Evolutionary conservation across 2,797 vertebrate species (phyloP), one percentile per base, ranked within the genome.

Genomic region (Ispidina picta): DNA sequence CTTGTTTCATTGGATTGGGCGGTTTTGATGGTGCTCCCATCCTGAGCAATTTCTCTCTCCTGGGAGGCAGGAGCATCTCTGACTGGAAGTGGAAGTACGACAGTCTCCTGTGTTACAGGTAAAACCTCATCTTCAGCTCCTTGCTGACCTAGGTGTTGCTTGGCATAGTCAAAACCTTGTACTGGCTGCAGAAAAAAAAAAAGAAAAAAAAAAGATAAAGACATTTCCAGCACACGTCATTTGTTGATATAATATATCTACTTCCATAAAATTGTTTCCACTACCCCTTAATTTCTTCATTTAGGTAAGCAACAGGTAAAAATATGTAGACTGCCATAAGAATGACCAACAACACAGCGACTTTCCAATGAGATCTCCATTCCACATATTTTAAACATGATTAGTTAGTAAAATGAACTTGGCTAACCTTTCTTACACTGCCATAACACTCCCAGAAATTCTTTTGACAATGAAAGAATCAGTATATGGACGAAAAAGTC

Each of bases 101-200:
- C 98, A 1, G 99, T 99, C 93, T 99, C 99, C 96, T 99, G 98
- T 69, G 98, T 99, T 86, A 98, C 98, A 19, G 98, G 98, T 75
- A 99, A 97, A 78, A 98, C 98, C 89, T 99, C 99, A 86, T 99
- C 99, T 41, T 99, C 99, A 1, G 98, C 98, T 66, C 99, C 98
- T 97, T 99, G 99, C 95, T 99, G 99, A 83, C 99, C 99, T 95
- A 99, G 97, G 95, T 99, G 99, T 89, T 99, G 99, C 96, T 99
- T 99, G 92, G 99, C 99, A 74, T 99, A 99, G 97, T 99, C 99
- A 92, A 99, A 99, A 33, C 99, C 99, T 98, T 99, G 99, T 43
- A 99, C 99, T 26, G 99, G 99, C 99, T 99, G 97, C 81, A 55
- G 20, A n/a, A 41, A 7, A 0, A 33, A 33, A 33, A 33, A 33